phyloP scores from a whole-genome alignment of 2,797 vertebrate genomes.

The Ataeniobius toweri region DNA sequence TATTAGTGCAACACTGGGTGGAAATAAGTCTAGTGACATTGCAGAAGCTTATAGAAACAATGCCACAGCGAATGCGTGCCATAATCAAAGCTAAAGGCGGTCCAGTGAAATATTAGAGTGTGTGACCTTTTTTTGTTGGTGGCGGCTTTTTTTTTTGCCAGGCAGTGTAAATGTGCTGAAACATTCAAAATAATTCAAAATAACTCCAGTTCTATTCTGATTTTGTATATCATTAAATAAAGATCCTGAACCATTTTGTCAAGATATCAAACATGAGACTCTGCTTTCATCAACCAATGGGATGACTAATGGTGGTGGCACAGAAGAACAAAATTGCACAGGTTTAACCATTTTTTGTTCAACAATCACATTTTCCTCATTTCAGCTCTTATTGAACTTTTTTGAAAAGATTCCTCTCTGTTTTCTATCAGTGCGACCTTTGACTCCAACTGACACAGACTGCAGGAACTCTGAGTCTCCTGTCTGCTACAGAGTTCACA shows the following conservation, averaged over 20 bases:
- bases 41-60: too few relatives aligned
- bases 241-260: constrained; percentile 49
- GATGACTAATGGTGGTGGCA: constrained; percentile 55
- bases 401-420: not conserved
- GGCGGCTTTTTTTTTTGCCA: too few relatives aligned
- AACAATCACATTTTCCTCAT: not conserved
- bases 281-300: constrained; percentile 55
- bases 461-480: constrained; percentile 60
- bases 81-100: too few relatives aligned
- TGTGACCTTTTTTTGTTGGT: too few relatives aligned
- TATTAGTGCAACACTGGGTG: too few relatives aligned
- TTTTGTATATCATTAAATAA: constrained; percentile 2
- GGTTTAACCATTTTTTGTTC: constrained; percentile 42
- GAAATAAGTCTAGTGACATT: too few relatives aligned
- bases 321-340: constrained; percentile 68
- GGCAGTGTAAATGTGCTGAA: not conserved
- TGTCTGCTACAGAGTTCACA: constrained; percentile 40
- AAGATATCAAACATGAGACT: constrained; percentile 55
- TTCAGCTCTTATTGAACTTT: not conserved
- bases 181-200: not conserved
- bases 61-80: too few relatives aligned
- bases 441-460: constrained; percentile 69
- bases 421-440: constrained; percentile 57
- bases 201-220: not conserved
- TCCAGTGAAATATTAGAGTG: too few relatives aligned